These are phyloP conservation scores for Ischnura elegans DNA, from an alignment of 2,888 invertebrate genomes.

Conservation along the genomic window DNA sequence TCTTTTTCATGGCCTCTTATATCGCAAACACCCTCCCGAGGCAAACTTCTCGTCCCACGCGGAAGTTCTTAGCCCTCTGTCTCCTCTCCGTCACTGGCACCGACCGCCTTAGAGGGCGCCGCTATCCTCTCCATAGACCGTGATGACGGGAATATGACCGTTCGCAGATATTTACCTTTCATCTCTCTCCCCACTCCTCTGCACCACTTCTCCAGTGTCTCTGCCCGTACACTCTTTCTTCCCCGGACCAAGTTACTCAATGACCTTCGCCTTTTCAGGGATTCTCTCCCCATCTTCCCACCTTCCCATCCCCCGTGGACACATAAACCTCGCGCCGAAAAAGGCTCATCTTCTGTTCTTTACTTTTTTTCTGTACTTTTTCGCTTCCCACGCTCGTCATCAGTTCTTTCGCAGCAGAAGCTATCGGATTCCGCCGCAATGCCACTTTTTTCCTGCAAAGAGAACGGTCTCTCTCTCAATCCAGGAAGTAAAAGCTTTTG, in stretches of 20 bases:
- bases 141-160: conserved; percentile 15
- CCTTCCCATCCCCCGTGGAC: neutral
- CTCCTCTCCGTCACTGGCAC: neutral
- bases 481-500: neutral
- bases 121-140: conserved; percentile 3
- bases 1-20: neutral
- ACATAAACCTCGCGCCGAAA: conserved; percentile 45
- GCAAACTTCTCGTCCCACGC: neutral
- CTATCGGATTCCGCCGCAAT: neutral
- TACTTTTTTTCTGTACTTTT: conserved; percentile 6
- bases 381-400: conserved; percentile 42
- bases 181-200: neutral
- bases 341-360: conserved; percentile 21
- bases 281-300: neutral
- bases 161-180: conserved; percentile 49
- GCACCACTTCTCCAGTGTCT: neutral
- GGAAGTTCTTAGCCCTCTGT: neutral
- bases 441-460: neutral
- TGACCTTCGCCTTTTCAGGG: conserved; percentile 48
- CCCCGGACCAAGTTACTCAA: neutral
- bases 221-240: neutral
- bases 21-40: neutral
- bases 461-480: neutral
- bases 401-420: neutral
- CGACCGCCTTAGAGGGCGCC: neutral